Percentiles rank a stretch among this genome's conserved stretches.
Conservation (phyloP, 2,888 invertebrate genomes). For the Eupithecia subumbrata region DNA sequence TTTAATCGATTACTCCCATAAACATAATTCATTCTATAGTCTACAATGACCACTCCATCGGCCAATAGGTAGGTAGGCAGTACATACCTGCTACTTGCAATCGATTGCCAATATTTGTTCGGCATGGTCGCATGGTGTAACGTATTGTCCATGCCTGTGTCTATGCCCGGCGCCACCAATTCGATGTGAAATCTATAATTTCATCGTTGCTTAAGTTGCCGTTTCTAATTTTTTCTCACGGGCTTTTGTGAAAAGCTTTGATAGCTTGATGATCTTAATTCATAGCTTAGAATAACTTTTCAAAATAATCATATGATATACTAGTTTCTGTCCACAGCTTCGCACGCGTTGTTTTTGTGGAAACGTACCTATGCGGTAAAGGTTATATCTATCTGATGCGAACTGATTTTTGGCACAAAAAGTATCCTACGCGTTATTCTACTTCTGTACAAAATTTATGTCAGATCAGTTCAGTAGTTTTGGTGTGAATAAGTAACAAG, state of each 20-base stretch:
- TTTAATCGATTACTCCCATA: not conserved
- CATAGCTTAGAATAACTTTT: not conserved
- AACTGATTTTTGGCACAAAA: too few relatives aligned
- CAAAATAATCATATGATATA: not conserved
- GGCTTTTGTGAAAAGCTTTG: not conserved
- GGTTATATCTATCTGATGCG: too few relatives aligned
- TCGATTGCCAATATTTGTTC: conserved; percentile 32
- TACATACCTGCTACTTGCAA: conserved; percentile 12
- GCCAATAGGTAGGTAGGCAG: not conserved
- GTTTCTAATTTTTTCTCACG: conserved; percentile 5
- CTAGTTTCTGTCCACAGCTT: too few relatives aligned
- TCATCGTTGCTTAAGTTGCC: conserved; percentile 24
- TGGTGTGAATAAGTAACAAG: too few relatives aligned
- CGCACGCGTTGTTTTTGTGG: too few relatives aligned
- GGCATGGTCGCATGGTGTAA: conserved; percentile 34
- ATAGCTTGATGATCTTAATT: not conserved
- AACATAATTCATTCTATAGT: conserved; percentile 8
- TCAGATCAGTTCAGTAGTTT: too few relatives aligned
- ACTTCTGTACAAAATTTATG: too few relatives aligned
- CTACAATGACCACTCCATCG: not conserved
- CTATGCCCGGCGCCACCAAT: conserved; percentile 16
- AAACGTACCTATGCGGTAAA: too few relatives aligned
- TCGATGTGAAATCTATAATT: conserved; percentile 34
- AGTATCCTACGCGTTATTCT: too few relatives aligned
- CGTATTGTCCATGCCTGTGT: conserved; percentile 22